Percentiles rank a stretch among this genome's conserved stretches.
These are phyloP conservation scores for Circaetus cinerascens DNA, from an alignment of 2,113 vertebrate genomes.

Conservation along the genomic window DNA sequence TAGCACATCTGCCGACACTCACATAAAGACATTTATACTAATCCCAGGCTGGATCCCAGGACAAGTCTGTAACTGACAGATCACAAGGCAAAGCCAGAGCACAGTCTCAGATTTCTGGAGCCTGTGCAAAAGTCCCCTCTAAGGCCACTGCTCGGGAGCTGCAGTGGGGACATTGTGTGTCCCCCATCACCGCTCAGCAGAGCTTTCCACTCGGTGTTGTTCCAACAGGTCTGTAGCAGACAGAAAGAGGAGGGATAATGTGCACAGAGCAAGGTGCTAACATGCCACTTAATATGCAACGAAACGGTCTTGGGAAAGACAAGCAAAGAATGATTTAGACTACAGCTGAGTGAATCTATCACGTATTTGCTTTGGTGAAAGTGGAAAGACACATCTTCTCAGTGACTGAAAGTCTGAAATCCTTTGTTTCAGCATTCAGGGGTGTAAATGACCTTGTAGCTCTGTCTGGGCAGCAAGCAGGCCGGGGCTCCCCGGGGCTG, in stretches of 20 bases:
- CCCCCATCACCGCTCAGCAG: rapidly evolving
- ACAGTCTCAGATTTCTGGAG: background rate
- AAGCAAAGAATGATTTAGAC: background rate
- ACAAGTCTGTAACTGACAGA: background rate
- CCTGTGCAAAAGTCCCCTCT: background rate
- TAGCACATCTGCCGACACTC: background rate
- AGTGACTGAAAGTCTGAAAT: background rate
- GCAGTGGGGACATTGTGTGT: rapidly evolving
- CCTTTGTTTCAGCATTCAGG: background rate
- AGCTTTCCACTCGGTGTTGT: background rate
- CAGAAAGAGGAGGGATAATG: background rate
- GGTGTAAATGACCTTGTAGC: background rate
- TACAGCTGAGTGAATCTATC: background rate
- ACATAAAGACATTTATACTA: background rate
- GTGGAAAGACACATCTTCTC: background rate
- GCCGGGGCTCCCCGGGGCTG: background rate
- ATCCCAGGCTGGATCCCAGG: background rate
- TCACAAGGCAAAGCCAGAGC: background rate
- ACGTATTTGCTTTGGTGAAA: background rate
- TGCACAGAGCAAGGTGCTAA: background rate
- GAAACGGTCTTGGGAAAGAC: background rate
- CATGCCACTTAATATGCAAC: background rate
- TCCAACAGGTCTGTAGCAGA: background rate
- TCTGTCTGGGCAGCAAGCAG: background rate
- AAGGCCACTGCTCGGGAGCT: rapidly evolving